Percentiles rank a stretch among this genome's conserved stretches.
Conservation (phyloP, 2,888 invertebrate species). For the Trachelus tabidus region DNA sequence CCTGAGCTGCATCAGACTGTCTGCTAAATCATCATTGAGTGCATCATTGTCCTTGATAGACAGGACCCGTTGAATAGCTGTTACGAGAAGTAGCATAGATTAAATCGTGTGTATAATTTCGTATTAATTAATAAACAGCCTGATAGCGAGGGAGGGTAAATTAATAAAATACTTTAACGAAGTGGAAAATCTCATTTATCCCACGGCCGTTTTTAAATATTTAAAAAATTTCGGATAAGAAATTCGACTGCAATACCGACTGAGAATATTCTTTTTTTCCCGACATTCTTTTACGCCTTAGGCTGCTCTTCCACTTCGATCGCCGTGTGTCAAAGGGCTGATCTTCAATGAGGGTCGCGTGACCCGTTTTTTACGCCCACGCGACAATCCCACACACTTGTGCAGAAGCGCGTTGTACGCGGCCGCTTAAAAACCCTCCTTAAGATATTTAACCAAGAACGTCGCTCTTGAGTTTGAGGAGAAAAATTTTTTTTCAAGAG, state of each 20-base stretch:
- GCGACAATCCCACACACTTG: conserved; percentile 23
- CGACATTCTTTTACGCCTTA: not conserved
- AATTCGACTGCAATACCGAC: not conserved
- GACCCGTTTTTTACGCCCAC: conserved; percentile 47
- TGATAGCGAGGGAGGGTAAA: not conserved
- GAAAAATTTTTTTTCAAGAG: not conserved
- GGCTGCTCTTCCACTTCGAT: conserved; percentile 22
- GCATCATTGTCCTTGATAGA: not conserved
- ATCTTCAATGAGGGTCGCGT: conserved; percentile 45
- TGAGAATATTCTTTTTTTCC: not conserved
- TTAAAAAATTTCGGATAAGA: not conserved
- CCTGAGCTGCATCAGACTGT: not conserved
- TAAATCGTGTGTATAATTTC: not conserved
- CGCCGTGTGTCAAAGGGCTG: conserved; percentile 49
- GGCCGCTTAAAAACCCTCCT: not conserved
- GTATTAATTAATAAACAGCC: not conserved
- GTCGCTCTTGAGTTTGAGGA: not conserved
- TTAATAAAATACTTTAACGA: not conserved
- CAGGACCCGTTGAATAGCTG: not conserved
- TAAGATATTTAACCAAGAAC: conserved; percentile 22
- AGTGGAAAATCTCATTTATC: not conserved
- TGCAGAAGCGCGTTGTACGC: not conserved
- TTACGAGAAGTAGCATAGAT: not conserved
- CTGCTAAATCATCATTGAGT: not conserved
- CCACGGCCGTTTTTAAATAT: not conserved